Base-by-base conservation (phyloP, 2,113 vertebrate species). In the Lathamus discolor region DNA sequence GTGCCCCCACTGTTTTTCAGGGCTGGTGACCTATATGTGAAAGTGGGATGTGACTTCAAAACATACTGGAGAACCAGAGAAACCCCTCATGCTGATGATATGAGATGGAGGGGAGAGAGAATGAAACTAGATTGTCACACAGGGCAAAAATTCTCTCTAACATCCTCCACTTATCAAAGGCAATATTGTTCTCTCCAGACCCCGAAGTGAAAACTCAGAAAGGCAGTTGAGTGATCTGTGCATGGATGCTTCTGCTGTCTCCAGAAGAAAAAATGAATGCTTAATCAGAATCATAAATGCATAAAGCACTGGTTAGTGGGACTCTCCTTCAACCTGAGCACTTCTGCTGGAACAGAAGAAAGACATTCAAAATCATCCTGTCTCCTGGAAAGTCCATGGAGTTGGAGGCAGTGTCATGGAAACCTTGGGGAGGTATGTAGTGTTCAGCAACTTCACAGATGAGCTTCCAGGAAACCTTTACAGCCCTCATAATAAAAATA, bases 381-480 rank as follows among this genome's bases (percentile, higher is more conserved):
- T 76, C 93, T 94, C 35, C 78, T 94, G 95, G 89, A 89, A 92
- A 69, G 67, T 54, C 77, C 48, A 9, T 54, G 67, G 49, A 83
- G 54, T 66, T 78, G 86, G 92, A 89, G 88, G 63, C 78, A 73
- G 35, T n/a, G 41, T 83, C 46, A 62, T 78, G 87, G 95, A 90
- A 96, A 88, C 35, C 85, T 88, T 59, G 2, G 39, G 70, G 89
- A 87, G 86, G 90, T 91, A 84, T 83, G 88, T 39, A 69, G 69
- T n/a, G 37, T 80, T 90, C 83, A 85, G 62, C 79, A 92, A 5
- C 83, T 86, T 83, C 78, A 91, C 82, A 93, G 91, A 90, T 86
- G 64, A 94, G 79, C 79, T 96, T 96, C 92, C 94, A 96, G 91
- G 89, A 97, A 92, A 95, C 59, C 79, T 93, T 95, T 81, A 94